Evolutionary conservation across 2,888 invertebrate species (phyloP), one percentile per base, ranked within the genome.

Genomic region (Cerceris ruficornis): DNA sequence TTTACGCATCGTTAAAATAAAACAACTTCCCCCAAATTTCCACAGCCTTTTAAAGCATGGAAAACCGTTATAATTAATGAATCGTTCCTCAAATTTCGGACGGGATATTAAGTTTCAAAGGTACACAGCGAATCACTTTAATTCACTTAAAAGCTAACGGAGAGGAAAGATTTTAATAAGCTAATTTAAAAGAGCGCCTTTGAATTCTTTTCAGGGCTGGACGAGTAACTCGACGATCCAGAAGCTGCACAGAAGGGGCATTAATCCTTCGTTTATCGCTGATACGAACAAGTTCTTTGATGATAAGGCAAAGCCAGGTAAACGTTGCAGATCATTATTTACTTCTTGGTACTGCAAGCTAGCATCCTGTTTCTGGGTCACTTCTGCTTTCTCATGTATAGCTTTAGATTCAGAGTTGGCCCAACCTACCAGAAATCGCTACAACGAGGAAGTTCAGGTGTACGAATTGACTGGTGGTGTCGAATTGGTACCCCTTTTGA

Each of bases 401-500:
- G 61, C 52, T 2, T 41, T 69, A 64, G 60, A 64, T 17, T 49
- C 41, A 61, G 77, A 64, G 39, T 58, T 69, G 39, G 41, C 39
- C 14, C 68, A 61, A 64, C 72, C 76, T 17, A 39, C 77, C 52
- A 80, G 75, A 67, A 83, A 81, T 55, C 71, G 73, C 28, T 86
- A 81, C 79, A 88, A 88, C 69, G 90, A 90, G 69, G 86, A 89
- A 58, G 77, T 87, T 64, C 88, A 90, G 80, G 86, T 89, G 59
- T 91, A 90, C 81, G 86, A 89, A 76, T 88, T 94, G 77, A 95
- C 95, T 7, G 95, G 95, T 17, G 96, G 96, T 28, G 94, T 96
- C 64, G 97, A 97, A 92, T 93, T 97, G 88, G 97, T 96, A 69
- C 96, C 96, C 2, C 92, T 97, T 64, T 92, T 97, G 81, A 96